Percentiles rank a stretch among this genome's conserved stretches.
Evolutionary conservation across 2,888 invertebrate species (phyloP).

Genomic region (Epiblema foenella): DNA sequence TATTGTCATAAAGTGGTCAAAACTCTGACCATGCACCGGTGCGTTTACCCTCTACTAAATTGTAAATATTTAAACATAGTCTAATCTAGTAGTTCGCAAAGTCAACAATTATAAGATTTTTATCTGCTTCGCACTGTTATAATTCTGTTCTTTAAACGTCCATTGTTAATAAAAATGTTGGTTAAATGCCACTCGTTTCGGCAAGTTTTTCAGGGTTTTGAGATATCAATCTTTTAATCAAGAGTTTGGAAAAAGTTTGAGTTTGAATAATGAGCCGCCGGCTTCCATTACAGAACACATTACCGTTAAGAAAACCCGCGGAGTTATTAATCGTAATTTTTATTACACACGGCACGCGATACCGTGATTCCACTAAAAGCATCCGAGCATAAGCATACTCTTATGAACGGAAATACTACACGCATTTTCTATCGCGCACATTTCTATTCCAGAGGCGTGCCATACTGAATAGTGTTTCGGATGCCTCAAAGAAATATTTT

Average conservation of each 20-base stretch:
- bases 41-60: too few species aligned
- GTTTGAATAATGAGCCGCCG: constrained; percentile 58
- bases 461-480: constrained; percentile 67
- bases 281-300: constrained; percentile 61
- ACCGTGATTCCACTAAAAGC: constrained; percentile 78
- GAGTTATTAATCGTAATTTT: constrained; percentile 55
- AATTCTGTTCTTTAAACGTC: background rate
- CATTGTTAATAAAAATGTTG: background rate
- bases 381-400: constrained; percentile 61
- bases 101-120: background rate
- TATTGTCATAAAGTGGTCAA: too few species aligned
- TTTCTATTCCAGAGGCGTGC: constrained; percentile 69
- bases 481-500: constrained; percentile 70
- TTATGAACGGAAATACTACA: constrained; percentile 55
- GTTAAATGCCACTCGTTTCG: constrained; percentile 1
- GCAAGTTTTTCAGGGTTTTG: constrained; percentile 11
- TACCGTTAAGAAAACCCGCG: constrained; percentile 61
- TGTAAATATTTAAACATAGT: too few species aligned
- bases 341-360: constrained; percentile 72
- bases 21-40: too few species aligned
- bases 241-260: constrained; percentile 36
- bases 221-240: constrained; percentile 34
- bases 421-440: constrained; percentile 61
- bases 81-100: too few species aligned
- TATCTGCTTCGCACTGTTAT: background rate